phyloP scores from a whole-genome alignment of 2,888 invertebrate species.

The Metalampra italica region DNA sequence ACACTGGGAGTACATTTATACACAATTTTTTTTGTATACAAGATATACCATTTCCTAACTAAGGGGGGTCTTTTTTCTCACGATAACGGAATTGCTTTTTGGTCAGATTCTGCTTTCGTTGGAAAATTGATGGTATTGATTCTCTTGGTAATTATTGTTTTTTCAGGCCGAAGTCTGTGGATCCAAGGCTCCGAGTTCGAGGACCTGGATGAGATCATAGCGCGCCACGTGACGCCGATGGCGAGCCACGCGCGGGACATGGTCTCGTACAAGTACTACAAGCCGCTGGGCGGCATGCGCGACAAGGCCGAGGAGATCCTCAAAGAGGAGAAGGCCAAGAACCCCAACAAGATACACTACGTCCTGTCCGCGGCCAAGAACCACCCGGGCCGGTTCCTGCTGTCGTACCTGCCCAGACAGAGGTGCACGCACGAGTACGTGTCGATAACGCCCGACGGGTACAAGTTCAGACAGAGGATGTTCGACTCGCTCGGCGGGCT shows the following conservation, averaged over 20 bases:
- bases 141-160: neutral
- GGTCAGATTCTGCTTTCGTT: too few species aligned
- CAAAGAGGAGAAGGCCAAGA: constrained; percentile 92
- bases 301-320: constrained; percentile 93
- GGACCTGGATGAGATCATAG: constrained; percentile 99
- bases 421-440: constrained; percentile 92
- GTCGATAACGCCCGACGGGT: constrained; percentile 94
- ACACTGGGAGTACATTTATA: too few species aligned
- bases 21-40: too few species aligned
- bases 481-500: constrained; percentile 88
- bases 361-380: constrained; percentile 90
- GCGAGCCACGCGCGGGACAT: constrained; percentile 95
- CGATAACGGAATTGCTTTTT: too few species aligned
- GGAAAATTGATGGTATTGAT: too few species aligned
- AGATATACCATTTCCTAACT: too few species aligned
- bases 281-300: constrained; percentile 86
- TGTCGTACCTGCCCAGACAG: constrained; percentile 92
- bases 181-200: constrained; percentile 97
- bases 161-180: constrained; percentile 81
- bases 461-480: constrained; percentile 91
- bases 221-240: constrained; percentile 97
- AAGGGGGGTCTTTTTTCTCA: too few species aligned
- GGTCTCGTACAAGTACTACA: constrained; percentile 93
- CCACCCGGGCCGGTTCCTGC: constrained; percentile 94
- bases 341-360: constrained; percentile 93